These are phyloP conservation scores for Chrysemys picta DNA, from an alignment of 2,113 vertebrate species.

Conservation along the genomic window DNA sequence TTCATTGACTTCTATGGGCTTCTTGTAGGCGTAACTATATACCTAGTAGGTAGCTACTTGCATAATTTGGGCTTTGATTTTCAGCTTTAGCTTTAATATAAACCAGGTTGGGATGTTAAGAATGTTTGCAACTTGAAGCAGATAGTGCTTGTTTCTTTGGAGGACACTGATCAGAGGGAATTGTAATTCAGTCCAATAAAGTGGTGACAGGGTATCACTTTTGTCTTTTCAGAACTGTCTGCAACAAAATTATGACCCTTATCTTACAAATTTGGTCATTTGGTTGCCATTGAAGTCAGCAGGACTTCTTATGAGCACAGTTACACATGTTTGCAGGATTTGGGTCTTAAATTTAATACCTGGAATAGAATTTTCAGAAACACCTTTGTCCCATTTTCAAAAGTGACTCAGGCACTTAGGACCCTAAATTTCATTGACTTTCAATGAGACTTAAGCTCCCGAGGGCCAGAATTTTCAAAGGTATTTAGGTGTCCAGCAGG, in stretches of 20 bases:
- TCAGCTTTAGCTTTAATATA: background rate
- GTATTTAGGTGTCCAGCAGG: background rate
- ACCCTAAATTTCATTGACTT: conserved; percentile 1
- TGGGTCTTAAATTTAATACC: conserved; percentile 14
- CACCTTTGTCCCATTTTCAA: background rate
- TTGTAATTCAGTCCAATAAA: conserved; percentile 37
- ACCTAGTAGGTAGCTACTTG: background rate
- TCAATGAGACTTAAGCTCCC: background rate
- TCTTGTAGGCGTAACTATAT: background rate
- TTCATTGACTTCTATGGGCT: background rate
- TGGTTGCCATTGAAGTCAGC: background rate
- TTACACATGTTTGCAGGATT: background rate
- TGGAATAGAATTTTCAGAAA: background rate
- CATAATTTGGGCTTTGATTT: background rate
- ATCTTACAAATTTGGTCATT: conserved; percentile 6
- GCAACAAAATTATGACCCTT: conserved; percentile 38
- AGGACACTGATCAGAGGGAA: conserved; percentile 28
- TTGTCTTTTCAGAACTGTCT: conserved; percentile 50
- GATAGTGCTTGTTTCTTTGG: conserved; percentile 33
- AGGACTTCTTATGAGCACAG: background rate
- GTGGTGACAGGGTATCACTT: conserved; percentile 34
- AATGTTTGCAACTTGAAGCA: conserved; percentile 14
- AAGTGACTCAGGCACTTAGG: background rate
- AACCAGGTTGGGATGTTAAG: conserved; percentile 10
- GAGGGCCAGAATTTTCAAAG: background rate